These are phyloP conservation scores for Drosophila micromelanica DNA, from an alignment of 1,140 invertebrate species.

Conservation along the genomic window DNA sequence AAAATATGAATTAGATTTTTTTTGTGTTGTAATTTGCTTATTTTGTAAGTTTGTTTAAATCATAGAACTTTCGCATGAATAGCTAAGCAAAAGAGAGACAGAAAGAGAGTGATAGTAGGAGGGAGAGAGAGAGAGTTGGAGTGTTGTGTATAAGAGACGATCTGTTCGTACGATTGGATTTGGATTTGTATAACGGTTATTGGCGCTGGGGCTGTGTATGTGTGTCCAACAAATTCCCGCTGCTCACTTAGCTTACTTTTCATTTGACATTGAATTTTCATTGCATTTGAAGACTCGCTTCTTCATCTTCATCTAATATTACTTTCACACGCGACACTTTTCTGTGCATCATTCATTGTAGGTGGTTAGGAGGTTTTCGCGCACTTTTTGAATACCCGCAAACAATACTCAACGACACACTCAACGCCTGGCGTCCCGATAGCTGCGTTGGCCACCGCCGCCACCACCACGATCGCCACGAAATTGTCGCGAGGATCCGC, in stretches of 20 bases:
- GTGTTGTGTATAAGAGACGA: constrained; percentile 61
- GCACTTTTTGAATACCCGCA: constrained; percentile 57
- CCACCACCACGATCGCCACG: constrained; percentile 54
- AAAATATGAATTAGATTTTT: constrained; percentile 68
- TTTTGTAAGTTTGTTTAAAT: constrained; percentile 75
- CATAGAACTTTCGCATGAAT: constrained; percentile 49
- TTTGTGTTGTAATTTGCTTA: constrained; percentile 74
- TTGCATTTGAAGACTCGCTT: constrained; percentile 20
- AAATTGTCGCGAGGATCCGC: constrained; percentile 69
- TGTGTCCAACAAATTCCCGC: constrained; percentile 24
- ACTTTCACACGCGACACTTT: constrained; percentile 50
- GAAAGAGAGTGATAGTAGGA: constrained; percentile 30
- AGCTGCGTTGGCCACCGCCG: constrained; percentile 66
- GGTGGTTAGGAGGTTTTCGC: constrained; percentile 23
- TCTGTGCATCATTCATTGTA: constrained; percentile 31
- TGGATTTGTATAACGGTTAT: constrained; percentile 35
- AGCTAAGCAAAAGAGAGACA: constrained; percentile 48
- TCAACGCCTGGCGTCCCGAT: constrained; percentile 71
- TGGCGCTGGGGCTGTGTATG: background rate
- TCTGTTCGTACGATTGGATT: constrained; percentile 33
- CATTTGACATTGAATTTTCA: constrained; percentile 10
- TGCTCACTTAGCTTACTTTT: constrained; percentile 45
- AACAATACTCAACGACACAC: constrained; percentile 50
- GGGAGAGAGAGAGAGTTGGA: constrained; percentile 58
- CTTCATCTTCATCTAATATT: background rate